Conservation (phyloP, 2,888 invertebrate species). For the Flabesymbios commensalis region DNA sequence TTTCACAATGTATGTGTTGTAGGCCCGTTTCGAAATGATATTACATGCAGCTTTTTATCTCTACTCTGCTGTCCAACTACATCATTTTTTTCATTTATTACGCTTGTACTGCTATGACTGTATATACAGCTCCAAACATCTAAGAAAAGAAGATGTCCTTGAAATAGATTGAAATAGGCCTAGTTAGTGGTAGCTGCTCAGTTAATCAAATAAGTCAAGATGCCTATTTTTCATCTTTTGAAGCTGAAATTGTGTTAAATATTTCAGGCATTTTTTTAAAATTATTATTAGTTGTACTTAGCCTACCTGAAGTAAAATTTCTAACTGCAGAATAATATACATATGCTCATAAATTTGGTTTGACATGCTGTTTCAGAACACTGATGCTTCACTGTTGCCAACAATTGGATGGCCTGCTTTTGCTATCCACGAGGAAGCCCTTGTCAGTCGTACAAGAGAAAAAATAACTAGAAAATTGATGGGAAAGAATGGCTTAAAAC, state of each 20-base stretch:
- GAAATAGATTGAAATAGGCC: too few species aligned
- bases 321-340: not conserved
- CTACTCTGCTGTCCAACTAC: too few species aligned
- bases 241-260: not conserved
- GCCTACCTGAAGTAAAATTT: not conserved
- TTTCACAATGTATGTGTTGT: not conserved
- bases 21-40: not conserved
- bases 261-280: not conserved
- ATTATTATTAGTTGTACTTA: too few species aligned
- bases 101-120: not conserved
- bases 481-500: slow-evolving; percentile 79
- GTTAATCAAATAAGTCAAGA: not conserved
- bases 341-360: not conserved
- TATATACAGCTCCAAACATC: not conserved
- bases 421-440: slow-evolving; percentile 90
- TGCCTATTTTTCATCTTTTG: not conserved
- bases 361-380: slow-evolving; percentile 44
- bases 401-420: slow-evolving; percentile 98
- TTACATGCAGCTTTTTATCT: too few species aligned
- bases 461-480: slow-evolving; percentile 63
- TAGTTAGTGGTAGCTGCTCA: too few species aligned
- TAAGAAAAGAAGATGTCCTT: too few species aligned
- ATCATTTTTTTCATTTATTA: too few species aligned
- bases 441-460: slow-evolving; percentile 84
- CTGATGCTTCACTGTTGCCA: slow-evolving; percentile 87